A percentile compares a stretch with the other conserved stretches of the same genome.
Conservation (phyloP, 2,888 invertebrate species). For the Ormyrus pomaceus region DNA sequence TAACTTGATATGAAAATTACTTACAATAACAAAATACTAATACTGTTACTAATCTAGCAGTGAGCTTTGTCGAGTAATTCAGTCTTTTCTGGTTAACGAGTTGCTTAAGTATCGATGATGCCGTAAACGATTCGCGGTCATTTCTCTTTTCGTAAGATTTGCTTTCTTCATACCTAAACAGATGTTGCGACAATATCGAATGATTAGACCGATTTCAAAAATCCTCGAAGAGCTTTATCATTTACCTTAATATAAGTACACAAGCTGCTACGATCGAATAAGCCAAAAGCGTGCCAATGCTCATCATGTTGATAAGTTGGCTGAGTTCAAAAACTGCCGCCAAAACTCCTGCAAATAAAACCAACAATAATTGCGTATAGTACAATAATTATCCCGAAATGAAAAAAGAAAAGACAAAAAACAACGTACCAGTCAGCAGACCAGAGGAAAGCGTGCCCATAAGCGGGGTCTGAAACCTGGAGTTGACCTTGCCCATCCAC, state of each 20-base stretch:
- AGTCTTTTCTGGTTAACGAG: conserved; percentile 74
- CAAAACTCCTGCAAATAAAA: conserved; percentile 80
- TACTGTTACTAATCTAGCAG: conserved; percentile 74
- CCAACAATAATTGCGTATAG: background rate
- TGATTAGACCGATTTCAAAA: too few relatives aligned
- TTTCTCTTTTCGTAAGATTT: conserved; percentile 72
- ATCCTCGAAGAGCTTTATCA: background rate
- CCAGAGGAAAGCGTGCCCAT: conserved; percentile 86
- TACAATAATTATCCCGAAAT: background rate
- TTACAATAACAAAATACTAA: conserved; percentile 76
- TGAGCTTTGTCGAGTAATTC: conserved; percentile 74
- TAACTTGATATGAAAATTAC: conserved; percentile 47
- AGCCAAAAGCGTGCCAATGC: conserved; percentile 90
- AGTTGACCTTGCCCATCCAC: conserved; percentile 83
- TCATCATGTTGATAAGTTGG: conserved; percentile 93
- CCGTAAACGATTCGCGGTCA: conserved; percentile 66
- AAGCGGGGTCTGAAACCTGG: conserved; percentile 84
- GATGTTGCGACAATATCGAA: too few relatives aligned
- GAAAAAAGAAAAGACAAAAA: too few relatives aligned
- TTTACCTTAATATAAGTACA: conserved; percentile 88
- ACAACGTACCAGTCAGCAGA: conserved; percentile 79
- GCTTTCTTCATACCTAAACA: conserved; percentile 73
- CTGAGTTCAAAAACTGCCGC: conserved; percentile 89
- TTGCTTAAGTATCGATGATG: conserved; percentile 66
- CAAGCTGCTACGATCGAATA: conserved; percentile 94